phyloP scores from a whole-genome alignment of 2,797 vertebrate species.

The Balearica regulorum region DNA sequence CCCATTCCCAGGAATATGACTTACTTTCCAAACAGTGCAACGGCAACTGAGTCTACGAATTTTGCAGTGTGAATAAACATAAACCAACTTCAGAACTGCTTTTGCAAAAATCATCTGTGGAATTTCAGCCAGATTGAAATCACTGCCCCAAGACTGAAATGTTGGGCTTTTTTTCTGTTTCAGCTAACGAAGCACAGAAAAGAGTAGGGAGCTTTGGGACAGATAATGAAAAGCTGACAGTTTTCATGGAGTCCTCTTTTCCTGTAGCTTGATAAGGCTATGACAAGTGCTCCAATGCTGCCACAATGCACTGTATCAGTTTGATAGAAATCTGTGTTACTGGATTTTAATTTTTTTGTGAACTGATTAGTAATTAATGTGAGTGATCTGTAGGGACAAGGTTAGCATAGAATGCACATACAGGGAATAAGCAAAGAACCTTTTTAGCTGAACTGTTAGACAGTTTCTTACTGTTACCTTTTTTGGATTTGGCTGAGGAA shows the following conservation, averaged over 20 bases:
- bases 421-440: background rate
- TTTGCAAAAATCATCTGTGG: background rate
- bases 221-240: background rate
- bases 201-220: background rate
- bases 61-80: background rate
- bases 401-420: background rate
- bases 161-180: background rate
- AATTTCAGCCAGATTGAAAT: background rate
- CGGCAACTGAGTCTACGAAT: background rate
- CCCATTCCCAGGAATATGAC: background rate
- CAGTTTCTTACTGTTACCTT: background rate
- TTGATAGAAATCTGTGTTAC: background rate
- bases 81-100: background rate
- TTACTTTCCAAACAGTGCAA: background rate
- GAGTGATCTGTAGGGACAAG: background rate
- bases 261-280: background rate
- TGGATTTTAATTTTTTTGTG: background rate
- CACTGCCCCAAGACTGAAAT: background rate
- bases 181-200: background rate
- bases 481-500: background rate
- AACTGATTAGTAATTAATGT: background rate
- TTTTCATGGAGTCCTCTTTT: background rate
- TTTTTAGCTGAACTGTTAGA: background rate
- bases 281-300: background rate
- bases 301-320: background rate